Base-by-base conservation (phyloP, 2,797 vertebrate species). In the Pseudochirops cupreus region DNA sequence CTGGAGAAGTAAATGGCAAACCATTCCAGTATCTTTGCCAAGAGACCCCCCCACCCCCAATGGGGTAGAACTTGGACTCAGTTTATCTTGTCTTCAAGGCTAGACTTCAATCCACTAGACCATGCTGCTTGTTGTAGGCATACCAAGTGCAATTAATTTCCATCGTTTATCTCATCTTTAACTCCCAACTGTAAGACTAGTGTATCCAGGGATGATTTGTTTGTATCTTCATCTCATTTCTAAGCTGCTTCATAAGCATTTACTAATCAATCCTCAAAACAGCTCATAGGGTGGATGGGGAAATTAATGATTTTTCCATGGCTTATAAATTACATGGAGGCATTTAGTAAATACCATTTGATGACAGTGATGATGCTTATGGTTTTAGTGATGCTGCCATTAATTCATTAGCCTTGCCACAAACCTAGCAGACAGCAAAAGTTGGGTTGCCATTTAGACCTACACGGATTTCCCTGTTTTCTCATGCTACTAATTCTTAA, bases 241-340 rank as follows among this genome's bases (percentile, higher is more conserved):
- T 16, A 58, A 92, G 94, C 92, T 16, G 24, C 94, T 92, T 91
- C 92, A 96, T 92, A 91, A 95, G 87, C 50, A 16, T 94, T 91
- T 53, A 10, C 93, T 67, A 93, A 56, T 95, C 91, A 95, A 90
- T 94, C 90, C 90, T 95, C 92, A 54, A 92, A 91, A 87, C 7
- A 91, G 94, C 50, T 94, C 95, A 93, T 95, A 95, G 90, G 57
- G 94, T 0, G 4, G 46, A 59, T 58, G 50, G 89, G 57, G 94
- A 97, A 94, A 94, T 74, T 93, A 94, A 91, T 53, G 57, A 96
- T 24, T 90, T 97, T 97, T 97, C 95, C 94, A 59, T 90, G 95
- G 93, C 57, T 95, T 92, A 91, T 93, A 96, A 97, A 93, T 92
- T 92, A 94, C 92, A 95, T 92, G 92, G 62, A 67, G 93, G 62